Conservation (phyloP, 2,113 vertebrate genomes). For the Phrynosoma blainvillii region DNA sequence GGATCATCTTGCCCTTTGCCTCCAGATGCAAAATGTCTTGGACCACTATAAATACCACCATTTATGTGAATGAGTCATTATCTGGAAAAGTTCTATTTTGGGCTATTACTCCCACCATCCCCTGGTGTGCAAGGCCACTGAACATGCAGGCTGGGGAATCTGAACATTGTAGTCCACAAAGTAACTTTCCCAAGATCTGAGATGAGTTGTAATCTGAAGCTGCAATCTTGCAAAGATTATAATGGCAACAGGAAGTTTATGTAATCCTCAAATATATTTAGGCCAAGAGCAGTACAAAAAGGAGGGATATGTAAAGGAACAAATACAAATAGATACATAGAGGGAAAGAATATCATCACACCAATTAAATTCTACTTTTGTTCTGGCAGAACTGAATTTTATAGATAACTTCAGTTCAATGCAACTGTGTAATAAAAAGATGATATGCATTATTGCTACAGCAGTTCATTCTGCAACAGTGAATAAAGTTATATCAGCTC, state of each 20-base stretch:
- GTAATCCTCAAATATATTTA: neutral
- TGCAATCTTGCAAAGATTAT: neutral
- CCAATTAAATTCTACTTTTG: neutral
- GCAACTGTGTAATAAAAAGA: neutral
- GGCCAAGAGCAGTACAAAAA: neutral
- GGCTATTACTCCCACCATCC: no score
- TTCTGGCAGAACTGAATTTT: constrained; percentile 1
- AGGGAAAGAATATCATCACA: neutral
- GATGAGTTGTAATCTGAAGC: neutral
- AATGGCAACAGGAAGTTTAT: neutral
- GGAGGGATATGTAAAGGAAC: neutral
- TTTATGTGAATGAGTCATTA: neutral
- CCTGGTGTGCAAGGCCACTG: no score
- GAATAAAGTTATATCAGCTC: neutral
- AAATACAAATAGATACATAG: neutral
- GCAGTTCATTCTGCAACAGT: neutral
- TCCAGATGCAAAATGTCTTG: no score
- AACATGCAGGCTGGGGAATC: no score
- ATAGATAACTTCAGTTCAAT: neutral
- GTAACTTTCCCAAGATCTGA: neutral
- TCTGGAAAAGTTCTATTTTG: no score
- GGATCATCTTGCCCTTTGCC: no score
- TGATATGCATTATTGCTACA: neutral
- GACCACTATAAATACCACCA: neutral
- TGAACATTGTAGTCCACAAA: no score